Conservation (phyloP, 2,797 vertebrate species). For the Spheniscus humboldti region DNA sequence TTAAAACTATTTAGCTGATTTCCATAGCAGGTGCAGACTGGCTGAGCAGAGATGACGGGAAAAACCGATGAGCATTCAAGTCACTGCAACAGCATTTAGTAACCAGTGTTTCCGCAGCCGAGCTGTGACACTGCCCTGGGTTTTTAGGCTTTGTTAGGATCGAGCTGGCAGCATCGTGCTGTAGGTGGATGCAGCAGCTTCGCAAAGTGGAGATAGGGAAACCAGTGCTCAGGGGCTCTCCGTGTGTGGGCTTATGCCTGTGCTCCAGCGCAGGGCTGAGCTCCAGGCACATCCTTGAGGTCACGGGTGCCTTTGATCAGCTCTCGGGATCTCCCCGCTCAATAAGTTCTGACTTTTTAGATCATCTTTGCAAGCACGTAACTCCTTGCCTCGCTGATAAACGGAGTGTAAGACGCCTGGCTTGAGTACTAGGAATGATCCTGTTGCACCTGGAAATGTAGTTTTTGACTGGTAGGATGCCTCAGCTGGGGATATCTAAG, state of each 20-base stretch:
- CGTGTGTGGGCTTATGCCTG: rapidly evolving
- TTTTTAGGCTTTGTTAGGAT: not conserved
- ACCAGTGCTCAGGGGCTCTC: not conserved
- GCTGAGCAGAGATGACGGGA: not conserved
- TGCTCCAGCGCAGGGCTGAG: not conserved
- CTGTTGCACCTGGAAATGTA: not conserved
- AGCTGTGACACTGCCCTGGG: not conserved
- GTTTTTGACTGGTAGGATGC: not conserved
- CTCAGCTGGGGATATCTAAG: not conserved
- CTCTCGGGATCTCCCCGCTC: not conserved
- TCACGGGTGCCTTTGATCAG: not conserved
- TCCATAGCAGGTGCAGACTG: not conserved
- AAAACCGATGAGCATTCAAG: not conserved
- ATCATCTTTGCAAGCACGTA: not conserved
- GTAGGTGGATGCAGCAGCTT: not conserved
- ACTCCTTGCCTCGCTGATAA: not conserved
- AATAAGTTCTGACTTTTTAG: not conserved
- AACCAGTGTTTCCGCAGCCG: not conserved
- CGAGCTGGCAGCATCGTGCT: rapidly evolving
- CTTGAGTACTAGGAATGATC: not conserved
- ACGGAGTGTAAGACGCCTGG: not conserved
- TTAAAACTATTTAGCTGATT: not conserved
- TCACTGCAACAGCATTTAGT: not conserved
- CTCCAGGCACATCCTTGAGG: rapidly evolving
- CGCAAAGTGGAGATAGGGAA: not conserved